Conservation (phyloP, 2,888 invertebrate genomes). For the Gibbula magus region DNA sequence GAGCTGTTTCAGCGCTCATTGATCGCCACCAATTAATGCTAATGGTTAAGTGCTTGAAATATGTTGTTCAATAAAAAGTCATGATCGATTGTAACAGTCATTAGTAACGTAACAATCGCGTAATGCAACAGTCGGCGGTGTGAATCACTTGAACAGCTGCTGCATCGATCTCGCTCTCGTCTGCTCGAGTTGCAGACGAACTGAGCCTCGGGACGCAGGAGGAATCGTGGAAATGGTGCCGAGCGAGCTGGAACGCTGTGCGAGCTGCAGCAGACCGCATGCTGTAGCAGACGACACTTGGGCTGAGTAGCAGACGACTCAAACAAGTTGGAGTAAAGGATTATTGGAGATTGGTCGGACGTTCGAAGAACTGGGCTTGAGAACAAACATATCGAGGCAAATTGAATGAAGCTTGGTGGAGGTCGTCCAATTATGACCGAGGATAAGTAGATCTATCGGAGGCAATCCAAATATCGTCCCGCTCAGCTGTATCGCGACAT, state of each 20-base stretch:
- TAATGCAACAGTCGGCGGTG: not conserved
- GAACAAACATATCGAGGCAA: constrained; percentile 24
- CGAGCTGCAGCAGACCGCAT: not conserved
- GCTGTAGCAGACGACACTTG: constrained; percentile 15
- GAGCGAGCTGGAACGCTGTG: not conserved
- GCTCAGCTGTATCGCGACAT: not conserved
- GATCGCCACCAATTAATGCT: not conserved
- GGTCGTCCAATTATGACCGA: constrained; percentile 16
- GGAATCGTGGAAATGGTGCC: not conserved
- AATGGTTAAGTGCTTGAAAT: not conserved
- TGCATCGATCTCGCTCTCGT: not conserved
- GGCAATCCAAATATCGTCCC: constrained; percentile 12
- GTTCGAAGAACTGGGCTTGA: constrained; percentile 13
- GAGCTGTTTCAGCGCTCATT: too few relatives aligned
- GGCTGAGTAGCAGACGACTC: constrained; percentile 15
- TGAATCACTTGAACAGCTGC: not conserved
- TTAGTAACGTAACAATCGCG: not conserved
- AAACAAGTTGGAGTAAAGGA: constrained; percentile 10
- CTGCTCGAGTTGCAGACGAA: constrained; percentile 7
- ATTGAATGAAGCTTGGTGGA: constrained; percentile 13
- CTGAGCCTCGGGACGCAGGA: not conserved
- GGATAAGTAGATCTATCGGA: constrained; percentile 18
- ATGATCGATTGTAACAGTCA: constrained; percentile 16
- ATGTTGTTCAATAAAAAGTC: not conserved
- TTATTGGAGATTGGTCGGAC: constrained; percentile 15